Conservation (phyloP, 2,888 invertebrate genomes). For the Quadroppia sp. region DNA sequence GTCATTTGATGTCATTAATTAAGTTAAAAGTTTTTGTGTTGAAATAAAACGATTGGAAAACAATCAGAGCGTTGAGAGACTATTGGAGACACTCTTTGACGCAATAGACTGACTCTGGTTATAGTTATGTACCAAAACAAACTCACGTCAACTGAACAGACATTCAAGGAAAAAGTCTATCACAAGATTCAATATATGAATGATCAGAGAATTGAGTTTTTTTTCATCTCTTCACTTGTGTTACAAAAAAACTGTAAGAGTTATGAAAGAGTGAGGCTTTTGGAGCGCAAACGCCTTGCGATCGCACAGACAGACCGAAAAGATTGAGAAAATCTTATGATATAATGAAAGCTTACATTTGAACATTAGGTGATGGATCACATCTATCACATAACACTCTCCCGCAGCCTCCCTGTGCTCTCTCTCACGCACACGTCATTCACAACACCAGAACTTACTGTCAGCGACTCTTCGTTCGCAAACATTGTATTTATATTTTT, state of each 20-base stretch:
- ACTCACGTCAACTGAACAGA: background rate
- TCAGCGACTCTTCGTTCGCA: background rate
- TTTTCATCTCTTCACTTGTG: background rate
- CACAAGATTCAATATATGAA: background rate
- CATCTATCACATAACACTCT: background rate
- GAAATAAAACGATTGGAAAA: background rate
- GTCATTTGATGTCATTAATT: no score
- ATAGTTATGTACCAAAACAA: background rate
- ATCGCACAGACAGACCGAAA: background rate
- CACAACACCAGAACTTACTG: background rate
- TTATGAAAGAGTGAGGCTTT: background rate
- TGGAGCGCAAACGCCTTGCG: background rate
- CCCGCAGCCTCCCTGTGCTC: no score
- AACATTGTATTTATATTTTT: no score
- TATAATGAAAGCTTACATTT: slow-evolving; percentile 20
- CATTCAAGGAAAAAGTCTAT: background rate
- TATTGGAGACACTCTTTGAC: background rate
- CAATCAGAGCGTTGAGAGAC: background rate
- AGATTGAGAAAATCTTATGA: background rate
- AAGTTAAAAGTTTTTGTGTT: slow-evolving; percentile 8
- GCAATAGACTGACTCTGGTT: background rate
- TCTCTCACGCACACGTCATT: background rate
- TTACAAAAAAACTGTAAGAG: background rate
- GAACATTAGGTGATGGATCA: slow-evolving; percentile 9
- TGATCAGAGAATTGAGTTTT: background rate